Evolutionary conservation across 2,113 vertebrate genomes (phyloP).

Genomic region (Polypterus bichir): DNA sequence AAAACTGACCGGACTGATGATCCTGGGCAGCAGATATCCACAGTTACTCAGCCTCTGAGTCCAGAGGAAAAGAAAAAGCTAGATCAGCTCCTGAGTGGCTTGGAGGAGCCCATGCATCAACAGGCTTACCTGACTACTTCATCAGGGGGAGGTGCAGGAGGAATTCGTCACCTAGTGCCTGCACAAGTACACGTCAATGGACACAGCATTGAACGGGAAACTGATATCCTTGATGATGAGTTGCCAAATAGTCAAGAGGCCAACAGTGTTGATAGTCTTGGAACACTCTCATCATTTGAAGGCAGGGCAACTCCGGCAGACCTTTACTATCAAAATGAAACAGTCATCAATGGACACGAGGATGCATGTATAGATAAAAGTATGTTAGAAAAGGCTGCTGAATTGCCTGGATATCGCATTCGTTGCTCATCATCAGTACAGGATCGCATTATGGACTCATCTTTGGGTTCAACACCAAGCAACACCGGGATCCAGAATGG

Average conservation of each 20-base stretch:
- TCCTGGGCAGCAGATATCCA: constrained; percentile 26
- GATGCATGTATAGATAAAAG: constrained; percentile 41
- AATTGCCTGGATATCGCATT: constrained; percentile 34
- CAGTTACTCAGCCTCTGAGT: constrained; percentile 52
- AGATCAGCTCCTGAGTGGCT: constrained; percentile 80
- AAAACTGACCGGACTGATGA: constrained; percentile 93
- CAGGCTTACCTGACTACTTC: constrained; percentile 37
- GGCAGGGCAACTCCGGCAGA: constrained; percentile 63
- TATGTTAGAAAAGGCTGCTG: constrained; percentile 26
- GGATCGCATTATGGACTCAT: constrained; percentile 49
- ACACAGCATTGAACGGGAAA: constrained; percentile 72
- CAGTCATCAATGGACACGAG: constrained; percentile 57
- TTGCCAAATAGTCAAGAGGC: constrained; percentile 78
- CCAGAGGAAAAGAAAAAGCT: constrained; percentile 83
- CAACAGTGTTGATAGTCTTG: constrained; percentile 82
- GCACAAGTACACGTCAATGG: constrained; percentile 91
- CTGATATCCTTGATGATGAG: constrained; percentile 91
- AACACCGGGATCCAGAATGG: constrained; percentile 46
- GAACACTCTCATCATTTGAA: constrained; percentile 75
- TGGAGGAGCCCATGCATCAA: constrained; percentile 67
- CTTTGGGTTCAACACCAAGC: constrained; percentile 25
- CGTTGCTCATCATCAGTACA: constrained; percentile 54
- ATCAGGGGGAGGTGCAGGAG: constrained; percentile 35
- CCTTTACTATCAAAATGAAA: constrained; percentile 52
- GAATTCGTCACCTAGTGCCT: constrained; percentile 69